These are phyloP conservation scores for Malurus cyaneus DNA, from an alignment of 2,113 vertebrate genomes.

Conservation along the genomic window DNA sequence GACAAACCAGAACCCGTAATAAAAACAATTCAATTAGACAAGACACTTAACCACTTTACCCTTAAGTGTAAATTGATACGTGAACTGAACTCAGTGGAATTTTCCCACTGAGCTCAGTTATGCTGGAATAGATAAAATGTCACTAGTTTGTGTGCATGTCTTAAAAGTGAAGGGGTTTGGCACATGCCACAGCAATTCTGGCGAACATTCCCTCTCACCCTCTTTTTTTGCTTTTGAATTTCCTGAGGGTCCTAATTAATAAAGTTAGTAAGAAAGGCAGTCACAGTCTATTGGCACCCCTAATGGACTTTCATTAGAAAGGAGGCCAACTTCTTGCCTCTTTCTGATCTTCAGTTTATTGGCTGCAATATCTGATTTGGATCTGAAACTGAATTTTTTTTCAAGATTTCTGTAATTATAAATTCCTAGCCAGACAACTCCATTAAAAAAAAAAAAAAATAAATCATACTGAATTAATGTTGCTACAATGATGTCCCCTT, in stretches of 20 bases:
- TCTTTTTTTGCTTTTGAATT: not conserved
- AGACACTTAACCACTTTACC: constrained; percentile 14
- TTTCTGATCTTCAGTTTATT: constrained; percentile 1
- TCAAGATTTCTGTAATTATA: not conserved
- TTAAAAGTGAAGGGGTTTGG: not conserved
- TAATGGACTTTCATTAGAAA: constrained; percentile 12
- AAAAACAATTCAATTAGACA: constrained; percentile 44
- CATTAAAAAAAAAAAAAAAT: not conserved
- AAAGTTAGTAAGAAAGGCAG: constrained; percentile 13
- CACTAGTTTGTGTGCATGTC: not conserved
- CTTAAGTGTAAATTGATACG: constrained; percentile 33
- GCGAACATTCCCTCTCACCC: not conserved
- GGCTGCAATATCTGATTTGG: not conserved
- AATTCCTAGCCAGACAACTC: not conserved
- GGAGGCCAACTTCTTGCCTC: not conserved
- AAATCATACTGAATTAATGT: not conserved
- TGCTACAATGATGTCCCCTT: not conserved
- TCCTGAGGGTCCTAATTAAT: constrained; percentile 48
- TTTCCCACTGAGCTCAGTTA: constrained; percentile 18
- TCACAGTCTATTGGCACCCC: not conserved
- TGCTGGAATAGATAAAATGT: constrained; percentile 3
- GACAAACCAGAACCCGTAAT: not conserved
- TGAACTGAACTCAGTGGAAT: constrained; percentile 8
- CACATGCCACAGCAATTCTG: not conserved
- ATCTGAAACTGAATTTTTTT: not conserved